phyloP scores from a whole-genome alignment of 2,888 invertebrate species.

The Anaspis maculata region DNA sequence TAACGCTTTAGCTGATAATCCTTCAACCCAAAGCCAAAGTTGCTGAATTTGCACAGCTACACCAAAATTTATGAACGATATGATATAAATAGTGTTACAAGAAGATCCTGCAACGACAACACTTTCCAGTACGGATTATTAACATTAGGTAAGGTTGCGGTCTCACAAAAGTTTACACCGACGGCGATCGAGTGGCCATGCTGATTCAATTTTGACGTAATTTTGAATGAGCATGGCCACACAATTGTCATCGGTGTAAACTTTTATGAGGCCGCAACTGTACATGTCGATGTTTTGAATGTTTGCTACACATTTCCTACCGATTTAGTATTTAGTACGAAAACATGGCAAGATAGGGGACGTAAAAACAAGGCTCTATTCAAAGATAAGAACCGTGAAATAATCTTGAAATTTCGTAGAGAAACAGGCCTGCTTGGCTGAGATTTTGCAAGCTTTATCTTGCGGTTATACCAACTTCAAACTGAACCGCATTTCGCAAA shows the following conservation, averaged over 20 bases:
- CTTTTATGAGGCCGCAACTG: no score
- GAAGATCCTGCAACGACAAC: background rate
- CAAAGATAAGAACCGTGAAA: slow-evolving; percentile 3
- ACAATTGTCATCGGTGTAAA: no score
- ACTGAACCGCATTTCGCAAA: slow-evolving; percentile 8
- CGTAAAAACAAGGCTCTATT: slow-evolving; percentile 2
- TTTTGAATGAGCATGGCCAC: no score
- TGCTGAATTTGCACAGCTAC: slow-evolving; percentile 21
- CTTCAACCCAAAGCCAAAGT: slow-evolving; percentile 20
- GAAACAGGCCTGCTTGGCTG: slow-evolving; percentile 16
- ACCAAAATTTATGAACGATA: background rate
- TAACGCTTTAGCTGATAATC: slow-evolving; percentile 20
- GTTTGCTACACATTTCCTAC: slow-evolving; percentile 3
- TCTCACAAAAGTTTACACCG: no score
- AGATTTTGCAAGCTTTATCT: slow-evolving; percentile 16
- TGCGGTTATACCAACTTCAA: slow-evolving; percentile 15
- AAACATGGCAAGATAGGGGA: background rate
- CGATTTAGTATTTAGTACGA: slow-evolving; percentile 2
- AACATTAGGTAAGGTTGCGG: no score
- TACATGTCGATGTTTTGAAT: slow-evolving; percentile 13
- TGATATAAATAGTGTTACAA: background rate
- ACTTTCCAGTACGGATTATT: slow-evolving; percentile 11
- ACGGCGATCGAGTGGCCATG: no score
- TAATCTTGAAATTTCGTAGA: slow-evolving; percentile 7
- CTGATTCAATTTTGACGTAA: no score